Base-by-base conservation (phyloP, 64 coral and sea anemone species). In the Dendrophyllia cribrosa region DNA sequence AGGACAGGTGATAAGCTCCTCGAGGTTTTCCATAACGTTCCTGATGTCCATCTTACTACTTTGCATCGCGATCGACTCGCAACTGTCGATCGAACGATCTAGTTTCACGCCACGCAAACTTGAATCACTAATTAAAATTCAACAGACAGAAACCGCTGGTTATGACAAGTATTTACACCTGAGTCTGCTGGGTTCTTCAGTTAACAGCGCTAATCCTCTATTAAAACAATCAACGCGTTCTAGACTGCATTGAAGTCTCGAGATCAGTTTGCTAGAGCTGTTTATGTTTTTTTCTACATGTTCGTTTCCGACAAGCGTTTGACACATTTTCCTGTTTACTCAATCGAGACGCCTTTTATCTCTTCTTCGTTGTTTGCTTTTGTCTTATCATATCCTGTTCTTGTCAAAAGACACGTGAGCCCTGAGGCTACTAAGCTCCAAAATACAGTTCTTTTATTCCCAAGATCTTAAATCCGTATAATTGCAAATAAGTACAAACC, bases 11-110 rank as follows among this genome's bases (percentile, higher is more conserved):
- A 88, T 46, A 2, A 72, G 52, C 46, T 77, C 91, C 48, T 93
- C 91, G 4, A 93, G 85, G 59, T 77, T 93, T 75, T 93, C 91
- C 59, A 93, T 77, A 21, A 93, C 48, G 49, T 60, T 87, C 58
- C 75, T 66, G 80, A 84, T 84, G 44, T 84, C 80, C 80, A 84
- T 84, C 51, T 84, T 51, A 65, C 12, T 9, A 6, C 53, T 56
- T 56, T 12, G 24, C 52, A 9, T 20, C 2, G 43, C 61, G 46
- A 56, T 23, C 60, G 46, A 51, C 44, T 66, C 20, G 43, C 15
- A 59, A 84, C 17, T 3, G 5, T 19, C 34, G 16, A n/a, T 47
- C 44, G 62, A 67, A 6, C 14, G 58, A 63, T 20, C 19, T 19
- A 43, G 44, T 51, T 84, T 84, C 80, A 84, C 60, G 62, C 25